Base-by-base conservation (phyloP, 2,888 invertebrate species). In the Abrostola tripartita region DNA sequence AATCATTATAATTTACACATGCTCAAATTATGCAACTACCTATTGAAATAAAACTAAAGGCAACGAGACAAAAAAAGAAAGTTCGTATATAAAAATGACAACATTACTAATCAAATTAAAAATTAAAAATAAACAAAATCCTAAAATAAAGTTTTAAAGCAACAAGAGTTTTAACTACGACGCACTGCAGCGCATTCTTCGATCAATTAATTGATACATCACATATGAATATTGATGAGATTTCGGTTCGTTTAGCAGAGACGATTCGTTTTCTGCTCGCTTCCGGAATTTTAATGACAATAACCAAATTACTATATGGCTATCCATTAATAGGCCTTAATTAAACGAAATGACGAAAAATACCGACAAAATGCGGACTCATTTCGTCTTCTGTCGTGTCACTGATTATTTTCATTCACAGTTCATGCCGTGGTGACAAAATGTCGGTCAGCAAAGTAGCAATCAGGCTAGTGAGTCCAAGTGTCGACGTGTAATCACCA, bases 171-270 rank as follows among this genome's bases (percentile, higher is more conserved):
- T 24, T 24, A 24, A 24, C 24, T 24, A 24, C 24, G 24, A 24
- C n/a, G n/a, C n/a, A 24, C 24, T 24, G 24, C 24, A 24, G 24
- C 24, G 24, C 4, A 24, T 24, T 24, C 24, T 24, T 24, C 24
- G 24, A 55, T 55, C n/a, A 10, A 6, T 42, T 24, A 82, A 81
- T 82, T 83, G 80, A 78, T 77, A 76, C 70, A 61, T 65, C 74
- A 72, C 67, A 73, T 68, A 82, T 82, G 82, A 83, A 85, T 85
- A 85, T 82, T 78, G 72, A 81, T 81, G 72, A 69, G 61, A 70
- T 47, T 74, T 76, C 65, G 65, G 70, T 78, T 78, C 75, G 76
- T 76, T 78, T 79, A 74, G 61, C 58, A 44, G 69, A 63, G 69
- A 64, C 57, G 62, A 67, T 65, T 61, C 70, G 60, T 68, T 76